Conservation (phyloP, 2,113 vertebrate genomes). For the Sylvietta virens region DNA sequence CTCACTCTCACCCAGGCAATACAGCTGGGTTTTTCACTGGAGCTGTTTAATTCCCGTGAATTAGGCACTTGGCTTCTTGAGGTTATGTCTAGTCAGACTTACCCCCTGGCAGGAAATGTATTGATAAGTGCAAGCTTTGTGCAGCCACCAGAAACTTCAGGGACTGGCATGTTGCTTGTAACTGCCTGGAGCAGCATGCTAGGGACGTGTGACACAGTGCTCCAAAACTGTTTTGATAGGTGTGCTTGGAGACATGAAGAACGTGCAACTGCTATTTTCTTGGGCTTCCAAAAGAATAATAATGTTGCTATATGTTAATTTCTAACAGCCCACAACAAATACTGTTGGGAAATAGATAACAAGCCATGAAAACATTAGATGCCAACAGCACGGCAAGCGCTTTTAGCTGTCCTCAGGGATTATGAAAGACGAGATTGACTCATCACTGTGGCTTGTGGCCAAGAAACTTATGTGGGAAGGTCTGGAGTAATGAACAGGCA, state of each 20-base stretch:
- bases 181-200: rapidly evolving
- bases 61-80: not conserved
- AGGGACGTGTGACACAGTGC: not conserved
- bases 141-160: not conserved
- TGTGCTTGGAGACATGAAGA: not conserved
- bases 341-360: not conserved
- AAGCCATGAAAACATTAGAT: not conserved
- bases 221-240: rapidly evolving
- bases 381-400: not conserved
- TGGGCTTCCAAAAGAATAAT: not conserved
- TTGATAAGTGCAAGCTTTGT: not conserved
- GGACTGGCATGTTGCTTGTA: not conserved
- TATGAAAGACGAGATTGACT: not conserved
- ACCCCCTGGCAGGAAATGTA: not conserved
- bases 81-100: not conserved
- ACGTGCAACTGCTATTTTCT: not conserved
- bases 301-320: not conserved
- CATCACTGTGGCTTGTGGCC: not conserved
- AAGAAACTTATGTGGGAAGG: not conserved
- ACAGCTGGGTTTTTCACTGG: rapidly evolving
- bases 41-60: not conserved
- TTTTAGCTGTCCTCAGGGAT: not conserved
- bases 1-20: not conserved
- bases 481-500: not conserved
- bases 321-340: not conserved